A percentile compares a stretch with the other conserved stretches of the same genome.
Evolutionary conservation across 2,113 vertebrate genomes (phyloP).

Genomic region (Neolamprologus falcicula): DNA sequence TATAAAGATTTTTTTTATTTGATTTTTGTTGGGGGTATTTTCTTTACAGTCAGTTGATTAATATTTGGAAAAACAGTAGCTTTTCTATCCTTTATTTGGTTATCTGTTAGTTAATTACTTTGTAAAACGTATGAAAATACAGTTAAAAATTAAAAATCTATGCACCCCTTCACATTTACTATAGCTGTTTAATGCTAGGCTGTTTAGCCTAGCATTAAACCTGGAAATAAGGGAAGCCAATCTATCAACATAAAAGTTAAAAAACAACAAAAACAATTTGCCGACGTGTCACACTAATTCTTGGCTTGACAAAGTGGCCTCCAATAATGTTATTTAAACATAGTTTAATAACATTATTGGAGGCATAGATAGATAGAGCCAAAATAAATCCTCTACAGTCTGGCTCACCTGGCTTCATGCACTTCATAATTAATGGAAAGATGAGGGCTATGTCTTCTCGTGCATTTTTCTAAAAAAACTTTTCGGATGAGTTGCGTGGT

Average conservation of each 20-base stretch:
- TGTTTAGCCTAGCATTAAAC: background rate
- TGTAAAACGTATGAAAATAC: background rate
- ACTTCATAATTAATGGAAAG: background rate
- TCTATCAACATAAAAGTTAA: background rate
- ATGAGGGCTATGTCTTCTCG: background rate
- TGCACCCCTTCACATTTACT: background rate
- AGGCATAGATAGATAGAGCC: background rate
- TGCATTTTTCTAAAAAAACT: background rate
- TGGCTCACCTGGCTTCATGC: background rate
- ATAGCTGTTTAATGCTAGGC: background rate
- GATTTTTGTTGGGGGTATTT: background rate
- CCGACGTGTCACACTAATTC: background rate
- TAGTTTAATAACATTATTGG: background rate
- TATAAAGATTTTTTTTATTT: background rate
- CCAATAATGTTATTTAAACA: background rate
- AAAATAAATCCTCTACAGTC: background rate
- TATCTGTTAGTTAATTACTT: background rate
- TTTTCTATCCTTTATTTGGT: background rate
- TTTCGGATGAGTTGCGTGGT: background rate
- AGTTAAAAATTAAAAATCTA: background rate
- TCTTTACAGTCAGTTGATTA: background rate
- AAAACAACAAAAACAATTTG: background rate
- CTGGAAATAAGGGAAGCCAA: background rate
- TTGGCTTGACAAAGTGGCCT: background rate
- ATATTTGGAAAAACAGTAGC: background rate